Evolutionary conservation across 2,888 invertebrate species (phyloP), one percentile per base, ranked within the genome.

Genomic region (Zygaena filipendulae): DNA sequence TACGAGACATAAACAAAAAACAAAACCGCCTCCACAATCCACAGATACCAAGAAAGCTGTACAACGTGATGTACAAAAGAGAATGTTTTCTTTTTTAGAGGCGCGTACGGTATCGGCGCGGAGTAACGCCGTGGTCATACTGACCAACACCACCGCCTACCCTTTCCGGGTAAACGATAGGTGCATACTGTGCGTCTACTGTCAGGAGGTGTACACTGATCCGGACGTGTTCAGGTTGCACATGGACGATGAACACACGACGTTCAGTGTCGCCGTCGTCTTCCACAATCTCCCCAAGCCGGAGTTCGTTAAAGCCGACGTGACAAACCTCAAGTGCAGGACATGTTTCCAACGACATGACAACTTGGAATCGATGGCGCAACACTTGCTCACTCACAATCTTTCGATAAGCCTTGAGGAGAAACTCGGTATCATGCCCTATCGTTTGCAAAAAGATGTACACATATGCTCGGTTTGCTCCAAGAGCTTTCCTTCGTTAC

Each of bases 131-230:
- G 67, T 64, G 47, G 53, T 48, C 30, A 53, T 77, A 36, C 49
- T 77, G 39, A 57, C 62, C 33, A 57, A 50, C 54, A 63, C 72
- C n/a, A 75, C 74, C 36, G 75, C 72, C 16, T 70, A 64, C 42
- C 75, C 75, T 20, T 77, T 77, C 55, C 51, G 74, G 33, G 71
- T 75, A 23, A 69, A 69, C 50, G 68, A 70, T 52, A 75, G 68
- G 35, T 63, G 64, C 10, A 63, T 74, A 47, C 55, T 72, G 25
- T 77, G 77, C 58, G 74, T 74, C 30, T 74, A 67, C 58, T 77
- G 74, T 50, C 64, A 66, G 36, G 72, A 71, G 36, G 39, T 67
- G 3, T 72, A 49, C 49, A 67, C 69, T 23, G 67, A 74, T 25
- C 66, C 74, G 1, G 54, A 56, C 4, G 32, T 40, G 11, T 75